Percentiles rank a stretch among this genome's conserved stretches.
These are phyloP conservation scores for Calliopum simillimum DNA, from an alignment of 2,888 invertebrate species.

Conservation along the genomic window DNA sequence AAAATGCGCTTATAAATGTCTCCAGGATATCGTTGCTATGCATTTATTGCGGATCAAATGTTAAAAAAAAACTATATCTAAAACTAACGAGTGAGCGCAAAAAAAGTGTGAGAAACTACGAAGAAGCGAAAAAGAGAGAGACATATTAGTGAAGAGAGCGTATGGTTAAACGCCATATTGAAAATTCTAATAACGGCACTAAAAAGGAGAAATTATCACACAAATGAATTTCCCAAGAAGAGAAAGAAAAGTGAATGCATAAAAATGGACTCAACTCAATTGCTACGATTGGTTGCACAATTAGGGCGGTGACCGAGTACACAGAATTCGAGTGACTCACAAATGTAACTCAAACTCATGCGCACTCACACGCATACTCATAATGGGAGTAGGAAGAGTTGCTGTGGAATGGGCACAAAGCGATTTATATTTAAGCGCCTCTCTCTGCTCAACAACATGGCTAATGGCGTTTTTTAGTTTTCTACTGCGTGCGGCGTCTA, in stretches of 20 bases:
- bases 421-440: not conserved
- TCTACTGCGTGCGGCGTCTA: not conserved
- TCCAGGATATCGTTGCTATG: conserved; percentile 23
- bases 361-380: conserved; percentile 1
- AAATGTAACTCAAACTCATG: not conserved
- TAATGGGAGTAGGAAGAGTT: not conserved
- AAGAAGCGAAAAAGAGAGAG: not conserved
- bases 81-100: not conserved
- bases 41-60: conserved; percentile 25
- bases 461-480: not conserved
- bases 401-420: not conserved
- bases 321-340: conserved; percentile 43
- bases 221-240: conserved; percentile 25
- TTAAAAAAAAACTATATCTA: not conserved
- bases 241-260: conserved; percentile 33
- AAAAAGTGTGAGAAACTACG: not conserved
- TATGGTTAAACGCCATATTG: conserved; percentile 47
- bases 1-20: conserved; percentile 20
- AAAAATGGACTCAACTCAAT: not conserved
- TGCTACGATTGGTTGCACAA: conserved; percentile 45
- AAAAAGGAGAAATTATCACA: conserved; percentile 15
- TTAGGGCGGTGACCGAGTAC: conserved; percentile 47
- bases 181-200: conserved; percentile 34
- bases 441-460: not conserved
- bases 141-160: not conserved